Evolutionary conservation across 2,888 invertebrate genomes (phyloP).

Genomic region (Drosophila limbata): DNA sequence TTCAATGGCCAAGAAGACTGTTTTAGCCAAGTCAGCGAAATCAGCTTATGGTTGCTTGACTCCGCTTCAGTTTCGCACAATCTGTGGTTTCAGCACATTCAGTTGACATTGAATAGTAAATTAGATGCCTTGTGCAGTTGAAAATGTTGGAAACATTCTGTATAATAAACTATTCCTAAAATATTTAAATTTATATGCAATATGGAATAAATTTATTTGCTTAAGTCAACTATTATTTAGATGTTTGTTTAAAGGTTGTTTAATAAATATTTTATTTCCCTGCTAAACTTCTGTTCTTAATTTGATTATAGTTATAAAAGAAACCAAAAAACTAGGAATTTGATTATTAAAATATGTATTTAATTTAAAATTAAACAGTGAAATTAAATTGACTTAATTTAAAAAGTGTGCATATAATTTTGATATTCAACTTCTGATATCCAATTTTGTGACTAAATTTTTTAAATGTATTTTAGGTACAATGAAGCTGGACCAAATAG

Average conservation of each 20-base stretch:
- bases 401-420: too few species aligned
- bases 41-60: conserved; percentile 45
- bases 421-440: too few species aligned
- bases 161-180: conserved; percentile 11
- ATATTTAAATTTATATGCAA: neutral
- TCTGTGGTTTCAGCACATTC: conserved; percentile 36
- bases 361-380: too few species aligned
- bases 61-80: conserved; percentile 24
- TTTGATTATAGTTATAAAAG: too few species aligned
- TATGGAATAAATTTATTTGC: neutral
- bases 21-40: conserved; percentile 47
- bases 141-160: conserved; percentile 4
- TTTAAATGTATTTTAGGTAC: too few species aligned
- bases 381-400: too few species aligned
- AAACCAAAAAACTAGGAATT: too few species aligned
- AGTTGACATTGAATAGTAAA: conserved; percentile 21
- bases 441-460: too few species aligned
- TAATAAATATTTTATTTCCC: neutral
- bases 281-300: too few species aligned
- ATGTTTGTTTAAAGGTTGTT: neutral
- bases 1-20: conserved; percentile 35
- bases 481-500: too few species aligned
- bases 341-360: too few species aligned
- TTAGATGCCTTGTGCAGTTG: conserved; percentile 3
- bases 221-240: neutral